A percentile compares a stretch with the other conserved stretches of the same genome.
phyloP scores from a whole-genome alignment of 2,113 vertebrate species.

The Coryphaenoides rupestris region DNA sequence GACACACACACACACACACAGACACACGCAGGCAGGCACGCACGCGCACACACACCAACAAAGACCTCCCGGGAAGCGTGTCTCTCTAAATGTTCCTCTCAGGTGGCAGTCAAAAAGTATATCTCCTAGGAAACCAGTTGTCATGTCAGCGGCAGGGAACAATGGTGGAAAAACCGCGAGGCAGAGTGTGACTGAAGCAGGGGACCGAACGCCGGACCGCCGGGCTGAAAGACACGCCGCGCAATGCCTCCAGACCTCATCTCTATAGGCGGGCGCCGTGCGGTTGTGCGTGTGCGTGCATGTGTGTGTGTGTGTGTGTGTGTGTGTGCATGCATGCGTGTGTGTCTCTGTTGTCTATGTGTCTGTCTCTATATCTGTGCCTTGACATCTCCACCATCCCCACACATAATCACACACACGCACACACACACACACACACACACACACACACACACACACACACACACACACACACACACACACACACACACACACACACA shows the following conservation, averaged over 20 bases:
- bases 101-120: slow-evolving; percentile 66
- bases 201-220: slow-evolving; percentile 30
- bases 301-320: slow-evolving; percentile 16
- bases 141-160: slow-evolving; percentile 66
- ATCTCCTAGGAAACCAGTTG: slow-evolving; percentile 66
- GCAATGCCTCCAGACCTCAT: background rate
- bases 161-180: slow-evolving; percentile 22
- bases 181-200: slow-evolving; percentile 24
- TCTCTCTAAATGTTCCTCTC: slow-evolving; percentile 68
- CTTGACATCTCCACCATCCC: background rate
- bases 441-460: too few species aligned
- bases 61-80: slow-evolving; percentile 59
- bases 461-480: too few species aligned
- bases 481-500: too few species aligned
- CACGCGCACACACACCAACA: slow-evolving; percentile 47
- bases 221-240: slow-evolving; percentile 15
- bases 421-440: too few species aligned
- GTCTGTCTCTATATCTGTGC: background rate
- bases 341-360: slow-evolving; percentile 3
- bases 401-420: too few species aligned
- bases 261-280: too few species aligned
- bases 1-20: slow-evolving; percentile 6
- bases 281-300: slow-evolving; percentile 6
- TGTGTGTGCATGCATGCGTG: slow-evolving; percentile 16
- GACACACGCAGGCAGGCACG: background rate